These are phyloP conservation scores for Argya squamiceps DNA, from an alignment of 2,797 vertebrate genomes.

Conservation along the genomic window DNA sequence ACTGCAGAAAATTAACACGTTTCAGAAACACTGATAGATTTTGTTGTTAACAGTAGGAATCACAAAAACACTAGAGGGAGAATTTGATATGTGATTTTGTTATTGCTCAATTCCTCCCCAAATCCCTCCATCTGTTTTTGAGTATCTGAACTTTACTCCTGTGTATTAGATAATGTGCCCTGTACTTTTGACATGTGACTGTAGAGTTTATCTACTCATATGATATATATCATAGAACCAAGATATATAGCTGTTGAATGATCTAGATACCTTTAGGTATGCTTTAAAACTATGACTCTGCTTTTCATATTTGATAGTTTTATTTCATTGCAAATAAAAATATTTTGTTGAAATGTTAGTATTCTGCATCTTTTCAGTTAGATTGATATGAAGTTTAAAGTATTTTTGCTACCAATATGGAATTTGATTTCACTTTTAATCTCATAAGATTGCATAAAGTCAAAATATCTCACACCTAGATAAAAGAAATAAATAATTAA, in stretches of 20 bases:
- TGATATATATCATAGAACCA: neutral
- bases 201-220: neutral
- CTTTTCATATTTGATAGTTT: neutral
- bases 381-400: neutral
- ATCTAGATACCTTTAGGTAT: neutral
- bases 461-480: neutral
- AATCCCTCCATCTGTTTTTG: neutral
- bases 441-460: neutral
- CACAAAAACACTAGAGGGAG: neutral
- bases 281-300: neutral
- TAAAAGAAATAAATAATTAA: neutral
- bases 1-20: neutral
- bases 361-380: neutral
- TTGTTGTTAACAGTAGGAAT: neutral
- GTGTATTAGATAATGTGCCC: neutral
- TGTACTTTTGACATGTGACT: neutral
- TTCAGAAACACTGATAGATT: neutral
- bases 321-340: neutral
- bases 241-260: neutral
- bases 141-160: neutral
- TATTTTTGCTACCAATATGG: neutral
- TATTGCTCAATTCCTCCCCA: neutral
- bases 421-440: neutral
- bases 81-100: neutral
- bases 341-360: neutral